Base-by-base conservation (phyloP, 2,113 vertebrate species). In the Lycocorax pyrrhopterus region DNA sequence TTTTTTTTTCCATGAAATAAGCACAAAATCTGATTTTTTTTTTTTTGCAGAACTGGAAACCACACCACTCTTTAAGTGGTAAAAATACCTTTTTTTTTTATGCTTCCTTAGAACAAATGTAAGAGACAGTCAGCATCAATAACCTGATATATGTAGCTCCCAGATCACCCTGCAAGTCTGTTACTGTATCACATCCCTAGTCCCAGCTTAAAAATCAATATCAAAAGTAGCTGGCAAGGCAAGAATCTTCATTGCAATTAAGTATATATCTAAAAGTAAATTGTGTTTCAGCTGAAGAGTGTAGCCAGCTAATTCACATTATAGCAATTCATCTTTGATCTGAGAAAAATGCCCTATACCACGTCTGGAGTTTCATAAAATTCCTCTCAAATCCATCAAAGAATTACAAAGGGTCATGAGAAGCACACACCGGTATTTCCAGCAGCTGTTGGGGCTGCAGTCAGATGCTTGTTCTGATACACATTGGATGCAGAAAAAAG, bases 191-290 rank as follows among this genome's bases (percentile, higher is more conserved):
- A 88, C 79, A 95, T 93, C 81, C 63, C 79, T 63, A 94, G 85
- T 85, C 85, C n/a, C 51, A 88, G 90, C 23, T 90, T 85, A 95
- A 93, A 95, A 96, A 96, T 97, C 96, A 95, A 97, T 96, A 97
- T 77, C 87, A 94, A 88, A 97, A 96, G 84, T 96, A 96, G 93
- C 94, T 97, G 90, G 91, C 85, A 91, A 91, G 64, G 95, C 84
- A 95, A 95, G 91, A 95, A 93, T 94, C 90, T 93, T 91, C 91
- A 88, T 93, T 94, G 94, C 72, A 94, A 96, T 97, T 97, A 94
- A 96, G 93, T 88, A 84, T 91, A 80, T 95, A 94, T 94, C 93
- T 94, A 90, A 76, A 95, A 94, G 84, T 91, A 94, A 90, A 96
- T 97, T 93, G 59, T 43, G 4, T 95, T 95, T 94, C 93, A 84